phyloP scores from a whole-genome alignment of 2,113 vertebrate genomes.

The Archilochus colubris region DNA sequence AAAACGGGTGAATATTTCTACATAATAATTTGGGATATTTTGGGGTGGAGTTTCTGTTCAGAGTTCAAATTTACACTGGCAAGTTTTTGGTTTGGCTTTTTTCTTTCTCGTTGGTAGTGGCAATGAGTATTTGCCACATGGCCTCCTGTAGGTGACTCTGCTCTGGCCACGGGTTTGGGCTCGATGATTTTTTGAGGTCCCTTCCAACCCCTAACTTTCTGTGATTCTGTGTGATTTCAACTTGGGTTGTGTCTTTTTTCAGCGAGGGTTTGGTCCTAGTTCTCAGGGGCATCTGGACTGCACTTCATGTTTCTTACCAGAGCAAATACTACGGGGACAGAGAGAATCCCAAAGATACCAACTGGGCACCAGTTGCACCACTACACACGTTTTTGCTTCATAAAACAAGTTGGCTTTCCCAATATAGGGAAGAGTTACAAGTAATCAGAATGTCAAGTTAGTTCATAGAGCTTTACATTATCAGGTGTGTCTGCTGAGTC shows the following conservation, averaged over 20 bases:
- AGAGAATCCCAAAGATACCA: background rate
- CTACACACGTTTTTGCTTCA: background rate
- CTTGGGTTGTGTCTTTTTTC: background rate
- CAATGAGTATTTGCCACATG: background rate
- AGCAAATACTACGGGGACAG: background rate
- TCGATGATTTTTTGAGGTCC: no score
- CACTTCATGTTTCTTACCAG: background rate
- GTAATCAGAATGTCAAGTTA: background rate
- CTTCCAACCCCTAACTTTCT: no score
- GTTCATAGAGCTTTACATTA: background rate
- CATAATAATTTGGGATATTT: background rate
- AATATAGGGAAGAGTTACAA: fast-evolving
- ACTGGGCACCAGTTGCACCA: background rate
- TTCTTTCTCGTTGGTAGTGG: background rate
- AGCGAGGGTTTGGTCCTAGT: background rate
- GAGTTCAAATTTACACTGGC: background rate
- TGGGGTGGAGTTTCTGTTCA: background rate
- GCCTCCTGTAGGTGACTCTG: no score
- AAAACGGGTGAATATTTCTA: background rate
- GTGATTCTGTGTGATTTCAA: background rate
- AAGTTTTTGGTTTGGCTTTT: background rate
- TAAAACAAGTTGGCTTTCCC: background rate
- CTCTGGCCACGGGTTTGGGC: no score
- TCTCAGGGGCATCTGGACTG: background rate
- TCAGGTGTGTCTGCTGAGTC: no score